phyloP scores from a whole-genome alignment of 1,140 invertebrate species.

The Panagrolaimus sp. region DNA sequence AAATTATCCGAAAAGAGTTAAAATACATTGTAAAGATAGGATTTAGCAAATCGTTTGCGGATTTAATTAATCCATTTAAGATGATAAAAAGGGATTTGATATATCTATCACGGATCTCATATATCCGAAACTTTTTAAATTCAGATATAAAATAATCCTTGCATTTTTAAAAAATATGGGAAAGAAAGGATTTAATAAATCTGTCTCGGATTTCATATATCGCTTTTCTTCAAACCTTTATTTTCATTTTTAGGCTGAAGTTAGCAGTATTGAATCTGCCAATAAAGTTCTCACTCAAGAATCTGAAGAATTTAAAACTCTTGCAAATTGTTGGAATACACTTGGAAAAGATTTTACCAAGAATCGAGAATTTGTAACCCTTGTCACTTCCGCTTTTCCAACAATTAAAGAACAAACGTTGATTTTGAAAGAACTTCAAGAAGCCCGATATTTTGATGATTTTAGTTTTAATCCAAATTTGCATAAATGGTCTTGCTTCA shows the following conservation, averaged over 20 bases:
- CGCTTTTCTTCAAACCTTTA: slow-evolving; percentile 7
- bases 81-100: too few species aligned
- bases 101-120: too few species aligned
- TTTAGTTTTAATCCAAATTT: slow-evolving; percentile 72
- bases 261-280: slow-evolving; percentile 6
- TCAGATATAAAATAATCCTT: too few species aligned
- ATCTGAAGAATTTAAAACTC: slow-evolving; percentile 60
- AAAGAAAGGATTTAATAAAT: too few species aligned
- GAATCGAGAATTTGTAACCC: slow-evolving; percentile 71
- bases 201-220: too few species aligned
- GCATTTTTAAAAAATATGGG: too few species aligned
- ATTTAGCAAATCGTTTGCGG: too few species aligned
- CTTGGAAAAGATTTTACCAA: slow-evolving; percentile 79
- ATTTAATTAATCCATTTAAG: too few species aligned
- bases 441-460: slow-evolving; percentile 81
- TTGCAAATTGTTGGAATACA: slow-evolving; percentile 84
- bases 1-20: too few species aligned
- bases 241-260: slow-evolving; percentile 10
- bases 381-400: slow-evolving; percentile 86
- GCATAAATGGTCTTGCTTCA: slow-evolving; percentile 75
- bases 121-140: too few species aligned
- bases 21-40: too few species aligned
- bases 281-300: slow-evolving; percentile 25
- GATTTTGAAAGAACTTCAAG: slow-evolving; percentile 76
- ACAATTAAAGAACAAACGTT: slow-evolving; percentile 76